Evolutionary conservation across 1,140 invertebrate species (phyloP), one percentile per base, ranked within the genome.

Genomic region (Ditylenchus dipsaci): DNA sequence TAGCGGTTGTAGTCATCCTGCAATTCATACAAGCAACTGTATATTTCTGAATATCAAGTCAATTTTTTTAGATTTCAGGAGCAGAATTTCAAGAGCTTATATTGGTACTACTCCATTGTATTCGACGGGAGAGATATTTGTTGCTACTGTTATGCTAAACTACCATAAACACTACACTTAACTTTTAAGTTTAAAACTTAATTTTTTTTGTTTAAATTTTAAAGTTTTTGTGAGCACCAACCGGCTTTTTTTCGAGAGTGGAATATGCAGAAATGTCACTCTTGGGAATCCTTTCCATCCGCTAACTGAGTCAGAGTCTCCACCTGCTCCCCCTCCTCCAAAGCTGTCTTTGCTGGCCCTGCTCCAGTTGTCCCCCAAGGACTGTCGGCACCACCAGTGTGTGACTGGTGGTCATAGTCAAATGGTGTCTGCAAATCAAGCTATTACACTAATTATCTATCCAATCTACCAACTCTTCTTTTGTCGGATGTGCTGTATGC

Each of bases 1-100:
- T 65, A 76, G 30, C 65, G 73, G 49, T 76, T 78, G 59, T 77
- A 76, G 57, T 76, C 62, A 47, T 76, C 76, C 71, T 73, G 33
- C 17, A 72, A 7, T 53, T 53, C 15, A 38, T 26, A 17, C 3
- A 53, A 21, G 49, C n/a, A n/a, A n/a, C n/a, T n/a, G n/a, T n/a
- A n/a, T 53, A 17, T 53, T 53, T 53, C 3, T 53, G 49, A 21
- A 11, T 45, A 45, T 13, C 43, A 13, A 45, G 11, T 53, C 49
- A 53, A 53, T 8, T 53, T 53, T 21, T 3, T 53, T 53, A 26
- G 23, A 53, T 26, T 53, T 53, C 15, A 15, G 3, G 3, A 5
- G 3, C 49, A 53, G 15, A 17, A 53, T 15, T 13, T 45, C 11
- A 45, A 45, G 43, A n/a, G 11, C 43, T 45, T 13, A 45, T 13